Conservation (phyloP, 2,888 invertebrate genomes). For the Caenorhabditis sinica region DNA sequence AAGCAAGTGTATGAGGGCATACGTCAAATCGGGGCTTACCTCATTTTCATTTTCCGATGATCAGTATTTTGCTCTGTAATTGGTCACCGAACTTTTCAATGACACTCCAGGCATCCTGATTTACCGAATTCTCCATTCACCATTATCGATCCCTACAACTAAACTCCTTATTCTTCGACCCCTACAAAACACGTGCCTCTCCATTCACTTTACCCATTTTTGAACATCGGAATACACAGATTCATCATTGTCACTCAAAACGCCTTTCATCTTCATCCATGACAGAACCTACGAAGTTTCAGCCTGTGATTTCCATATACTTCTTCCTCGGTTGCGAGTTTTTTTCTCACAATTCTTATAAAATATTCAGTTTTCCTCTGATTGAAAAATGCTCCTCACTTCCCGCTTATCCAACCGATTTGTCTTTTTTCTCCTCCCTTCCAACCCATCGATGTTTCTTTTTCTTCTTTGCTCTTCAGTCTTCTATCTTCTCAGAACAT, state of each 20-base stretch:
- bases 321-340: neutral
- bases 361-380: slow-evolving; percentile 56
- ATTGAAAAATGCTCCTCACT: slow-evolving; percentile 50
- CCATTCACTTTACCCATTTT: neutral
- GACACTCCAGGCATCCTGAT: too few species aligned
- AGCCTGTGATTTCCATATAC: slow-evolving; percentile 19
- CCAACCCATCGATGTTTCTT: slow-evolving; percentile 27
- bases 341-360: slow-evolving; percentile 43
- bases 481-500: slow-evolving; percentile 21
- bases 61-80: too few species aligned
- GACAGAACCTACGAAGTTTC: slow-evolving; percentile 8
- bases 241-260: slow-evolving; percentile 36
- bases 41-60: too few species aligned
- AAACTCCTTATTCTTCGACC: neutral
- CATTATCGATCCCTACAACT: neutral
- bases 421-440: slow-evolving; percentile 26
- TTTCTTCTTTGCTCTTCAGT: slow-evolving; percentile 3
- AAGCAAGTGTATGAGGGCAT: too few species aligned
- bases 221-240: slow-evolving; percentile 12
- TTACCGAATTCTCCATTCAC: too few species aligned
- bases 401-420: slow-evolving; percentile 40
- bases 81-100: too few species aligned
- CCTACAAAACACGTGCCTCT: neutral
- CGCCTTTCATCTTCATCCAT: slow-evolving; percentile 14
- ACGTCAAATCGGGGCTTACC: too few species aligned